Conservation (phyloP, 2,888 invertebrate species). For the Tenthredo scrophulariae region DNA sequence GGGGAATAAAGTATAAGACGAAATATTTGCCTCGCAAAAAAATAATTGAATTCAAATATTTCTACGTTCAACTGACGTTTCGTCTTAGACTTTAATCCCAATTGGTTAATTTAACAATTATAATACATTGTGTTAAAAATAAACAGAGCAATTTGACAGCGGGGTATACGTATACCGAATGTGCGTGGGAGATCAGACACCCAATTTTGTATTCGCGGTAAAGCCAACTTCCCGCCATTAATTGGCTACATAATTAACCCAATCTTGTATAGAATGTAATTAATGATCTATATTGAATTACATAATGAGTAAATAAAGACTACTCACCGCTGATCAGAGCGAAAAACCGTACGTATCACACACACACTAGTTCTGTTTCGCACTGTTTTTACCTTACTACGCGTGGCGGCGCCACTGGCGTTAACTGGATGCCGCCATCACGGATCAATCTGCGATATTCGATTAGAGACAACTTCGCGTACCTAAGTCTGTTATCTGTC, state of each 20-base stretch:
- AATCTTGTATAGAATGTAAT: constrained; percentile 55
- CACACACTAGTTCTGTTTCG: constrained; percentile 68
- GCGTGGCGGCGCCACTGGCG: constrained; percentile 52
- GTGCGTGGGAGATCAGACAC: constrained; percentile 67
- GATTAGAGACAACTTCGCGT: constrained; percentile 23
- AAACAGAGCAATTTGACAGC: constrained; percentile 62
- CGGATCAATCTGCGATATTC: constrained; percentile 26
- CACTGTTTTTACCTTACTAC: constrained; percentile 59
- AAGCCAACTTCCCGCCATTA: constrained; percentile 59
- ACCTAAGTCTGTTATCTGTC: neutral
- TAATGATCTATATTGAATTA: constrained; percentile 74
- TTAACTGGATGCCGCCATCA: constrained; percentile 16
- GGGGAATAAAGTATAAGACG: neutral
- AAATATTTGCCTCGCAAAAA: neutral
- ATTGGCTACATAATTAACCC: constrained; percentile 30
- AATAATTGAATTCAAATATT: neutral
- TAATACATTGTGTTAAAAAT: constrained; percentile 57
- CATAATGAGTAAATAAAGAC: constrained; percentile 72
- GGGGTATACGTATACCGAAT: constrained; percentile 63
- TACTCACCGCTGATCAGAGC: constrained; percentile 75
- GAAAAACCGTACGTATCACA: constrained; percentile 74
- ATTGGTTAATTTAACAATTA: neutral
- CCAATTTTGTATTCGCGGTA: constrained; percentile 41
- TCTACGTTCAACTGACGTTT: neutral
- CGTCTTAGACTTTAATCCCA: neutral